A percentile compares a stretch with the other conserved stretches of the same genome.
Conservation (phyloP, 2,113 vertebrate species). For the Microcebus lehilahytsara region DNA sequence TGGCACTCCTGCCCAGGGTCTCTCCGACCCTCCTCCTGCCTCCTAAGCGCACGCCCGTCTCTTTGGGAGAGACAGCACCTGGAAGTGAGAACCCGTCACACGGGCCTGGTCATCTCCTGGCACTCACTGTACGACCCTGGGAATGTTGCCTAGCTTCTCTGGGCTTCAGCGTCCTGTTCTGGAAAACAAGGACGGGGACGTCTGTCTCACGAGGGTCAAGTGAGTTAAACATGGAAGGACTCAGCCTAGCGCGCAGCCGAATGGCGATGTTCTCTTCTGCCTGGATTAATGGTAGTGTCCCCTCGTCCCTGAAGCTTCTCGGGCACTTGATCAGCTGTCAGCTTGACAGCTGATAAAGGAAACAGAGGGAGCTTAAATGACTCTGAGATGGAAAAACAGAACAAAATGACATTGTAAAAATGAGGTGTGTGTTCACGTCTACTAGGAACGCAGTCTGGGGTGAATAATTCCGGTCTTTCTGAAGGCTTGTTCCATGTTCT, state of each 20-base stretch:
- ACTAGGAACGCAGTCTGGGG: background rate
- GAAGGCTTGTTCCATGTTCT: background rate
- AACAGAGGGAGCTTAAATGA: background rate
- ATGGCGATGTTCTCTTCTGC: background rate
- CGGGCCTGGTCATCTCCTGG: background rate
- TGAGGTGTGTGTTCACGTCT: background rate
- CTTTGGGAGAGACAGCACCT: background rate
- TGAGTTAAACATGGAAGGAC: background rate
- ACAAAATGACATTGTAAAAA: background rate
- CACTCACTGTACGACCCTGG: background rate
- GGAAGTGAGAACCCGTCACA: background rate
- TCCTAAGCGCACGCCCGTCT: no score
- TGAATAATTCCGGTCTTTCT: background rate
- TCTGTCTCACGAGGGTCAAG: background rate
- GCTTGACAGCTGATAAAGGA: background rate
- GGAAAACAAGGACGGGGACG: background rate
- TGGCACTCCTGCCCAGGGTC: background rate
- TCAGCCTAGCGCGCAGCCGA: rapidly evolving
- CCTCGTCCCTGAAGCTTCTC: background rate
- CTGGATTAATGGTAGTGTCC: background rate
- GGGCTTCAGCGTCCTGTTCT: background rate
- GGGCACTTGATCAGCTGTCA: background rate
- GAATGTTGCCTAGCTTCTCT: background rate
- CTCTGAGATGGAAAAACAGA: background rate
- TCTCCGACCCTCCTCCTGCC: background rate